Evolutionary conservation across 2,888 invertebrate species (phyloP), one percentile per base, ranked within the genome.

Genomic region (Platycnemis pennipes): DNA sequence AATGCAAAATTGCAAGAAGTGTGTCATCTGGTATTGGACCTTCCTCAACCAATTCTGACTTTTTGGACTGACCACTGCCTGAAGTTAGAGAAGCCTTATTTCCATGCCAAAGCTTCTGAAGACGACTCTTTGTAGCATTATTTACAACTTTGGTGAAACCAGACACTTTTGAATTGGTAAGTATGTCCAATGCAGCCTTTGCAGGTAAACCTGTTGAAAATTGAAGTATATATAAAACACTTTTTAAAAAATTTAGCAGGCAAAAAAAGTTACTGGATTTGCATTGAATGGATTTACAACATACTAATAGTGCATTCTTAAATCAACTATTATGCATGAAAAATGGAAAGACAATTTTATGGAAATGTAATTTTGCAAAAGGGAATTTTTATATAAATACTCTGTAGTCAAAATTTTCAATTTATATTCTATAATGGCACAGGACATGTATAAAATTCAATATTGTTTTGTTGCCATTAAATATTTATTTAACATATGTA

Each of bases 1-100:
- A 99, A 96, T 98, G 98, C 94, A 99, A 96, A 95, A 99, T 97
- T 86, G 98, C 97, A 96, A 98, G 97, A 69, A 99, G 96, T 95
- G 98, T 97, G 53, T 98, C 98, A 95, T 98, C 98, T 26, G 98
- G 97, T 95, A 99, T 97, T 0, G 99, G 99, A 0, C 98, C 98
- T 94, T 98, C 97, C n/a, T 97, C 96, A 94, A 97, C 97, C 95
- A 96, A 96, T 94, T 95, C 95, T 95, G 95, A 96, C 97, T 53
- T 95, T 96, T 96, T 95, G 96, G 97, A 69, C 97, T 96, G 89
- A 97, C 97, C 0, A 97, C 97, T 37, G 97, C 97, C 96, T 97
- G 97, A 87, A 63, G 94, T 69, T 46, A 94, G 95, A n/a, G 95
- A 77, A 49, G 94, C 88, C 37, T 63, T 94, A 37, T 44, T 63